These are phyloP conservation scores for Zaprionus inermis DNA, from an alignment of 1,140 invertebrate genomes.

Conservation along the genomic window DNA sequence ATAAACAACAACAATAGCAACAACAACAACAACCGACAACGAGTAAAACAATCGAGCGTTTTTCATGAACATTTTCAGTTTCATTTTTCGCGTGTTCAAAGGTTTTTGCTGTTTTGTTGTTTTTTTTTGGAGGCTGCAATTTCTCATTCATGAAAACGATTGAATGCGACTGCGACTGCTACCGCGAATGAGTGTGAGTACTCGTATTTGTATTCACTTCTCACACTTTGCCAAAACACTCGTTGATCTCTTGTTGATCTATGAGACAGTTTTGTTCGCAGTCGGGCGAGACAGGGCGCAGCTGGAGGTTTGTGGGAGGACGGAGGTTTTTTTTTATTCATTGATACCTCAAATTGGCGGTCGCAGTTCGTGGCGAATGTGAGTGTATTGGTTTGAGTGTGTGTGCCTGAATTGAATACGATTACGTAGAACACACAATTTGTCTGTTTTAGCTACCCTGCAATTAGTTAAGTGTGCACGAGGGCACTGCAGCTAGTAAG, in stretches of 20 bases:
- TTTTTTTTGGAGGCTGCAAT: constrained; percentile 23
- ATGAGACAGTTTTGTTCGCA: constrained; percentile 9
- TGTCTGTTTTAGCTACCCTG: constrained; percentile 26
- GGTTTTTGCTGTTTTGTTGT: constrained; percentile 2
- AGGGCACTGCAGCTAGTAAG: not conserved
- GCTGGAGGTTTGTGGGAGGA: too few relatives aligned
- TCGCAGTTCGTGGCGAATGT: constrained; percentile 29
- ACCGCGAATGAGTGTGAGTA: not conserved
- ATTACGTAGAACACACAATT: constrained; percentile 24
- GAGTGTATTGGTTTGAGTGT: not conserved
- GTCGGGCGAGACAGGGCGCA: not conserved
- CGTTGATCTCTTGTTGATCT: constrained; percentile 11
- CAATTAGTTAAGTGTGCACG: not conserved
- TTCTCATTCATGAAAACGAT: constrained; percentile 47
- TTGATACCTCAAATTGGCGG: constrained; percentile 66
- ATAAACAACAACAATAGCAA: not conserved
- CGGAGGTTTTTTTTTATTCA: constrained; percentile 37
- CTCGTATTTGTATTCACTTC: constrained; percentile 3
- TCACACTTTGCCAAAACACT: constrained; percentile 10
- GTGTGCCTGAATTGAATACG: constrained; percentile 6
- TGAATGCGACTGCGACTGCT: not conserved
- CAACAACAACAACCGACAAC: constrained; percentile 23
- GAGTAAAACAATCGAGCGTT: constrained; percentile 26
- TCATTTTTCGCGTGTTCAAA: constrained; percentile 50
- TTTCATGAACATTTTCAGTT: constrained; percentile 49